phyloP scores from a whole-genome alignment of 2,113 vertebrate species.

The Thomomys bottae region DNA sequence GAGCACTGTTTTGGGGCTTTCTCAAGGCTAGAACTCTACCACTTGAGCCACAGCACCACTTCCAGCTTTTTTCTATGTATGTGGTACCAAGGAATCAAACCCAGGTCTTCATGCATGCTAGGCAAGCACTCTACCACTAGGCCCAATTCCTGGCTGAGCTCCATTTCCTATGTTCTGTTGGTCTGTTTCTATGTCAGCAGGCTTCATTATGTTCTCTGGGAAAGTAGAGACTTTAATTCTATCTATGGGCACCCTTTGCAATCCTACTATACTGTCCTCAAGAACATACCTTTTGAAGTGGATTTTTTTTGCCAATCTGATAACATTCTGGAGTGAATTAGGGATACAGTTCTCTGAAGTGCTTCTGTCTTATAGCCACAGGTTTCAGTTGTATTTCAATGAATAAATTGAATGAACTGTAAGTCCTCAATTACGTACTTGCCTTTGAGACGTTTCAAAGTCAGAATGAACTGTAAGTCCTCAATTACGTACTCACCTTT shows the following conservation, averaged over 20 bases:
- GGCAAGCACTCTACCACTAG: too few species aligned
- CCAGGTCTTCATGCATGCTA: too few species aligned
- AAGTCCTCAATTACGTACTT: background rate
- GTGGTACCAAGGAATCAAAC: too few species aligned
- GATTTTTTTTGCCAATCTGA: background rate
- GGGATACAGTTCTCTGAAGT: background rate
- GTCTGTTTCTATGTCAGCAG: background rate
- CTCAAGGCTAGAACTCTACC: too few species aligned
- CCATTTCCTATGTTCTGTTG: background rate
- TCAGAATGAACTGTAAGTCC: background rate
- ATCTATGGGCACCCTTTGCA: background rate
- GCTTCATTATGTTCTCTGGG: background rate
- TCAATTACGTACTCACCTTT: background rate
- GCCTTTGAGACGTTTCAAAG: too few species aligned
- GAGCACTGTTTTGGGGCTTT: too few species aligned
- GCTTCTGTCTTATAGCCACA: background rate
- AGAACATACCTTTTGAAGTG: background rate
- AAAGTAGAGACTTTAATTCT: background rate
- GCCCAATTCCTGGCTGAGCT: too few species aligned
- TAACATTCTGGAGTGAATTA: background rate
- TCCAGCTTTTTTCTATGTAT: too few species aligned
- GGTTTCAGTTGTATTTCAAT: background rate
- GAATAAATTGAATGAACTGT: background rate
- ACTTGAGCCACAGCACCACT: too few species aligned
- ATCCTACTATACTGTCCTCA: background rate